Base-by-base conservation (phyloP, 2,888 invertebrate species). In the Furcula furcula region DNA sequence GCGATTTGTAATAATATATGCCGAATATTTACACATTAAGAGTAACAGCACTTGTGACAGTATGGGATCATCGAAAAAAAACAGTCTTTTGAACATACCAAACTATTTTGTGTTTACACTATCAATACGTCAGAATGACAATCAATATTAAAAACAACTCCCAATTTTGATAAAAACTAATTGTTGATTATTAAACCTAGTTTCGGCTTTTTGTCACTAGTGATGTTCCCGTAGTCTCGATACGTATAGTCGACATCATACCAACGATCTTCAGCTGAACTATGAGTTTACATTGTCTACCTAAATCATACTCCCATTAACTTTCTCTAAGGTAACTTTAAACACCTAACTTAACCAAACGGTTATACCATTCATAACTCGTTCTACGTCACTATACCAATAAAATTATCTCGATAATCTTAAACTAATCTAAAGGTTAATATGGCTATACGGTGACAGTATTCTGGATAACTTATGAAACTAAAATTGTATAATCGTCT, bases 401-500 rank as follows among this genome's bases (percentile, higher is more conserved):
- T 61, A 65, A 65, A 65, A 67, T 71, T 71, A 69, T 68, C 49
- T 67, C 60, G 61, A 61, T 69, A 60, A 66, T 64, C 57, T 67
- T 71, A 69, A 72, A 63, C 44, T 62, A 47, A 42, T 44, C 45
- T 55, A 55, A 36, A 52, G 37, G 40, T 55, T 48, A 28, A 34
- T 22, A 28, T 51, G 53, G 20, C 31, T 47, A 38, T 39, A 54
- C 36, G 40, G 50, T 54, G 56, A 85, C 87, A 87, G 65, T 80
- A 87, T 87, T 88, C 88, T 88, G 88, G 87, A 87, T 88, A 88
- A 88, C 88, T 87, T 87, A 87, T 84, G 42, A 76, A 76, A 77
- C 74, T 67, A 48, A 60, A 53, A 52, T 51, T 48, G 45, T 52
- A 52, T 45, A 46, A 22, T 44, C 30, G 38, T 49, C 23, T 55